Base-by-base conservation (phyloP, 2,888 invertebrate species). In the Brachynemurus nebulosus region DNA sequence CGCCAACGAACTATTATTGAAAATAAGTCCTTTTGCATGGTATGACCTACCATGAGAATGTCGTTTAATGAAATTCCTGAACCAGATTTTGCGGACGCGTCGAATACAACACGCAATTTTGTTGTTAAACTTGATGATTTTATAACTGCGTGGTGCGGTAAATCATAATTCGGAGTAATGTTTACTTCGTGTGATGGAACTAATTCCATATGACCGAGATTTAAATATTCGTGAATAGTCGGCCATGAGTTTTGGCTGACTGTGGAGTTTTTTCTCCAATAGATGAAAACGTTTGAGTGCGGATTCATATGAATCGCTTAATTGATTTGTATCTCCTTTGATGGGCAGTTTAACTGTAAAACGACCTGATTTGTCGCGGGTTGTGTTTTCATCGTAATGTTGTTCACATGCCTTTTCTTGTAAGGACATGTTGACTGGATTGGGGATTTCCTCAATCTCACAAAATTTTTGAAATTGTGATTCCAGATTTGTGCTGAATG, bases 131-230 rank as follows among this genome's bases (percentile, higher is more conserved):
- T 7, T 8, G 40, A 18, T 23, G 6, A 21, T 8, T 25, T 40
- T 6, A 30, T 5, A 18, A 40, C 27, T 6, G 18, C 27, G 14
- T 40, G 40, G 25, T 20, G 40, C 11, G 40, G 40, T 40, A 40
- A 30, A 16, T 18, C 21, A 20, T 25, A 23, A 25, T 6, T n/a
- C 12, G n/a, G 34, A 8, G 34, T 5, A n/a, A n/a, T n/a, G 6
- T 23, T 9, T 23, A 23, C 6, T 23, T 23, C 9, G 23, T 6
- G 6, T 12, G 5, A 8, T 5, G 5, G 7, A 11, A 34, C 34
- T 5, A n/a, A 5, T 14, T 6, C 6, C 34, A 34, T 34, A 34
- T 34, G 34, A 5, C n/a, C n/a, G 7, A 34, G n/a, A 14, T 14
- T 9, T 8, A 12, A 6, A 34, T 34, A 34, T 12, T 34, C 34